Evolutionary conservation across 2,888 invertebrate species (phyloP).

Genomic region (Rhyacophila evoluta): DNA sequence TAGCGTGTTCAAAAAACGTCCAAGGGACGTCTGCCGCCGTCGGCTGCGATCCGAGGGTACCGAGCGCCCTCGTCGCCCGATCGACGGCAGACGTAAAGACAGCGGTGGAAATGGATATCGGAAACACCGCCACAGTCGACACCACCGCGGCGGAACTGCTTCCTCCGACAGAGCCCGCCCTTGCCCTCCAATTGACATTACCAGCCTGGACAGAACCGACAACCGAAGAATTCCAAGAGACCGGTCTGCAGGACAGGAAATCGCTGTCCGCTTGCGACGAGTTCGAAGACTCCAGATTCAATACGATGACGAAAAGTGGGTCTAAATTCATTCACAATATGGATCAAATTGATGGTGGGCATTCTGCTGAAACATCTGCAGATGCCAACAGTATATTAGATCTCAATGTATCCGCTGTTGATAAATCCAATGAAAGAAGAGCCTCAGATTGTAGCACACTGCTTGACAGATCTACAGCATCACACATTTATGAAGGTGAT

Average conservation of each 20-base stretch:
- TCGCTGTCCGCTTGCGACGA: constrained; percentile 56
- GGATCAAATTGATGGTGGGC: constrained; percentile 56
- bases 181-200: constrained; percentile 26
- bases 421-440: constrained; percentile 65
- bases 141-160: not conserved
- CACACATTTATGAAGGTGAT: constrained; percentile 62
- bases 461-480: constrained; percentile 63
- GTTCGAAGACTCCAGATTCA: constrained; percentile 62
- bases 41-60: constrained; percentile 57
- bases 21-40: constrained; percentile 79
- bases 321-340: constrained; percentile 58
- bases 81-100: constrained; percentile 59
- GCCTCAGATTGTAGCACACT: constrained; percentile 60
- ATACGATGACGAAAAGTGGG: constrained; percentile 64
- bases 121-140: constrained; percentile 57
- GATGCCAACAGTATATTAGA: constrained; percentile 59
- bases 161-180: constrained; percentile 58
- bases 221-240: constrained; percentile 59
- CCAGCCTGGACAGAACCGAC: constrained; percentile 56
- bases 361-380: constrained; percentile 56
- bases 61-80: constrained; percentile 49
- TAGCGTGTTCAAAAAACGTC: constrained; percentile 77
- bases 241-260: constrained; percentile 43
- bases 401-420: constrained; percentile 56
- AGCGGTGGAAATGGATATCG: constrained; percentile 59